Evolutionary conservation across 2,888 invertebrate species (phyloP).

Genomic region (Esperia sulphurella): DNA sequence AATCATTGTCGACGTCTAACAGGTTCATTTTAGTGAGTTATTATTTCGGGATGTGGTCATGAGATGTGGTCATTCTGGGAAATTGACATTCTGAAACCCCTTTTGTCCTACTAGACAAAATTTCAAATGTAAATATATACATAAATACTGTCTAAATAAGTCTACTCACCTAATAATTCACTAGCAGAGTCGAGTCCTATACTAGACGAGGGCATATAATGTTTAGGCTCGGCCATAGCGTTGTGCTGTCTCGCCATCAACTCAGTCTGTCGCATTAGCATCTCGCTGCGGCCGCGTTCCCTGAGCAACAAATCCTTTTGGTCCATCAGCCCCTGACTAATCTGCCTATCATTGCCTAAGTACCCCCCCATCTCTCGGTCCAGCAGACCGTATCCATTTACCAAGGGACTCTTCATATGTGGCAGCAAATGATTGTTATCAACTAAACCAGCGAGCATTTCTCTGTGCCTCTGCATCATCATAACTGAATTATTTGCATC

Average conservation of each 20-base stretch:
- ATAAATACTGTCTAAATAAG: not conserved
- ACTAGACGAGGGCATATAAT: constrained; percentile 61
- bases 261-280: constrained; percentile 66
- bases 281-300: constrained; percentile 55
- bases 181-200: constrained; percentile 68
- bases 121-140: no score
- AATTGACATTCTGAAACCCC: no score
- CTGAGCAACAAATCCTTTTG: constrained; percentile 57
- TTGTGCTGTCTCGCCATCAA: constrained; percentile 60
- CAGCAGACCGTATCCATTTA: constrained; percentile 63
- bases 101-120: no score
- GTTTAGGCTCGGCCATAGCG: constrained; percentile 58
- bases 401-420: constrained; percentile 53
- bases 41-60: no score
- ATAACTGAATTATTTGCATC: constrained; percentile 57
- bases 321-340: constrained; percentile 58
- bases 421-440: constrained; percentile 56
- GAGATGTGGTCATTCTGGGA: no score
- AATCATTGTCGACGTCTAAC: no score
- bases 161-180: constrained; percentile 70
- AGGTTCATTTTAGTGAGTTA: no score
- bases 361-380: constrained; percentile 59
- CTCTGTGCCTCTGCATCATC: constrained; percentile 64
- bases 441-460: constrained; percentile 62
- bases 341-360: constrained; percentile 61